A percentile compares a stretch with the other conserved stretches of the same genome.
These are phyloP conservation scores for Solenopsis invicta DNA, from an alignment of 1,140 invertebrate species.

Conservation along the genomic window DNA sequence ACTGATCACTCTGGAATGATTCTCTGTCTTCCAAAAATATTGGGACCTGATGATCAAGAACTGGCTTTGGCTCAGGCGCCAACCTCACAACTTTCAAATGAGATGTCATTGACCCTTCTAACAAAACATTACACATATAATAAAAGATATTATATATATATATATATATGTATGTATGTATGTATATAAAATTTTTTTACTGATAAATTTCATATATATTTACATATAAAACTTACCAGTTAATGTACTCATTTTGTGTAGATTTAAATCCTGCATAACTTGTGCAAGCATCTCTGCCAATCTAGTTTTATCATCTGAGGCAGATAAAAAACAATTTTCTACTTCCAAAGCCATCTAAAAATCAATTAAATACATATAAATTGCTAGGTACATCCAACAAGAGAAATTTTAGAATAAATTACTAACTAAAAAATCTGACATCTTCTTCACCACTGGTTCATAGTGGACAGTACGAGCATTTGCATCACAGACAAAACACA, in stretches of 20 bases:
- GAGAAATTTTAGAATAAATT: neutral
- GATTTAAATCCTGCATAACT: constrained; percentile 93
- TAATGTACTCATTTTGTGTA: constrained; percentile 92
- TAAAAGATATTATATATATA: neutral
- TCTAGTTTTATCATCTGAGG: constrained; percentile 88
- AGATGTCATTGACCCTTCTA: constrained; percentile 93
- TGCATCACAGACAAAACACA: constrained; percentile 97
- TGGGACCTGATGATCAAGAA: constrained; percentile 97
- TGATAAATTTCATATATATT: neutral
- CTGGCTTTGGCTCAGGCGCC: constrained; percentile 92
- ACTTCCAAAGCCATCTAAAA: constrained; percentile 92
- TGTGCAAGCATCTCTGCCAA: constrained; percentile 92
- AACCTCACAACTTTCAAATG: constrained; percentile 93
- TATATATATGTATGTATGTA: neutral
- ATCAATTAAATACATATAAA: constrained; percentile 16
- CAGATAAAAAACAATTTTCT: constrained; percentile 93
- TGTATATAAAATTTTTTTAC: neutral
- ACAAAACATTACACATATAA: constrained; percentile 60
- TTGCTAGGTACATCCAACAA: neutral
- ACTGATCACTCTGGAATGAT: constrained; percentile 90
- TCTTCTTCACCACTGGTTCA: constrained; percentile 96
- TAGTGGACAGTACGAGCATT: constrained; percentile 96
- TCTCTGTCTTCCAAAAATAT: constrained; percentile 91
- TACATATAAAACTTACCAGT: constrained; percentile 87
- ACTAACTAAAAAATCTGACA: constrained; percentile 95